These are phyloP conservation scores for Trichechus manatus DNA, from an alignment of 2,113 vertebrate species.

Conservation along the genomic window DNA sequence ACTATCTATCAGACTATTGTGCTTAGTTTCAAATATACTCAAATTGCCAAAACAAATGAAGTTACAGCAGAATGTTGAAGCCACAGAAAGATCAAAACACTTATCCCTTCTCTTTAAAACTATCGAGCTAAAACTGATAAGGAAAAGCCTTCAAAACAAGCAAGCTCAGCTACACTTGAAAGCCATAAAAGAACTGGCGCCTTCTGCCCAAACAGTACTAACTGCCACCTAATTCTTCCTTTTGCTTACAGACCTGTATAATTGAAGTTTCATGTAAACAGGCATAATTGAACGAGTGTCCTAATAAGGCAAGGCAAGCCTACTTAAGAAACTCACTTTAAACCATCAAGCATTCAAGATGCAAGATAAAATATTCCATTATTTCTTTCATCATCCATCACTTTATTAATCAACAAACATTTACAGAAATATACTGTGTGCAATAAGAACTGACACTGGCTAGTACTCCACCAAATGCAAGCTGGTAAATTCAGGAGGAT, in stretches of 20 bases:
- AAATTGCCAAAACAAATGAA: slow-evolving; percentile 44
- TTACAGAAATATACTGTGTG: neutral
- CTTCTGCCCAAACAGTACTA: neutral
- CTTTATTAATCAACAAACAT: neutral
- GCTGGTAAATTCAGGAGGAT: neutral
- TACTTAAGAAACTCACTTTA: neutral
- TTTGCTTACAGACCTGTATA: neutral
- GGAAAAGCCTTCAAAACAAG: slow-evolving; percentile 21
- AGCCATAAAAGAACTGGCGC: neutral
- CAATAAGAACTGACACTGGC: neutral
- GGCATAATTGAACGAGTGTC: neutral
- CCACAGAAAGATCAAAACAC: slow-evolving; percentile 48
- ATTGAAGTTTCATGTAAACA: neutral
- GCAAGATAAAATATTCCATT: neutral
- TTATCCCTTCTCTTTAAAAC: neutral
- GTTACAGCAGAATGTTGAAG: neutral
- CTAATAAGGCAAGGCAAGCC: neutral
- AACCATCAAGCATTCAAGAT: neutral
- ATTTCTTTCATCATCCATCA: slow-evolving; percentile 18
- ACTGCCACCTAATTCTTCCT: neutral
- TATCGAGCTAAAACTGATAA: slow-evolving; percentile 18
- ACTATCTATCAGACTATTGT: slow-evolving; percentile 27
- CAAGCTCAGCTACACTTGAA: neutral
- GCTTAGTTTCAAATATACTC: slow-evolving; percentile 16
- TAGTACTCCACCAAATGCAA: neutral